These are phyloP conservation scores for Neelides folsomi DNA, from an alignment of 2,888 invertebrate species.

Conservation along the genomic window DNA sequence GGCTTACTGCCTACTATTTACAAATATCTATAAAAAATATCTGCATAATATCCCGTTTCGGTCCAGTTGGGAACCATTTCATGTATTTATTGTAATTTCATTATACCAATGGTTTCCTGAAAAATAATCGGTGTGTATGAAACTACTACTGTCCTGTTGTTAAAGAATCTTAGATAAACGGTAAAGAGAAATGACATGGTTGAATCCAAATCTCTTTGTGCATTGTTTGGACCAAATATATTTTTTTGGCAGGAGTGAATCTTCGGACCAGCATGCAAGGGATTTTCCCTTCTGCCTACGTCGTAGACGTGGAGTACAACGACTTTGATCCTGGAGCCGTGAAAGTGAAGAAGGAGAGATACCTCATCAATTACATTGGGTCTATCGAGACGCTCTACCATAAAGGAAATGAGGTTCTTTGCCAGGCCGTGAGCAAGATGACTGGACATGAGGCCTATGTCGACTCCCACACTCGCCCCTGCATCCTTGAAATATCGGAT, in stretches of 20 bases:
- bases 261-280: conserved; percentile 83
- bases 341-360: conserved; percentile 54
- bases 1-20: too few species aligned
- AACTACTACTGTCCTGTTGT: too few species aligned
- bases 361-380: conserved; percentile 83
- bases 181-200: too few species aligned
- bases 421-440: conserved; percentile 79
- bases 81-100: too few species aligned
- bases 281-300: conserved; percentile 93
- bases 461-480: conserved; percentile 52
- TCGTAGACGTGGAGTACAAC: conserved; percentile 90
- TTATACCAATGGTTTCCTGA: too few species aligned
- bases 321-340: conserved; percentile 76
- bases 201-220: too few species aligned
- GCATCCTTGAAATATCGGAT: conserved; percentile 87
- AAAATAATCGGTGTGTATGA: too few species aligned
- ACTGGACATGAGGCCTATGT: conserved; percentile 44
- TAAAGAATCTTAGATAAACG: too few species aligned
- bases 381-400: conserved; percentile 91
- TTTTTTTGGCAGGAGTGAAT: conserved; percentile 60
- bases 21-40: too few species aligned
- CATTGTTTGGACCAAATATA: not conserved
- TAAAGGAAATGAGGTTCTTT: conserved; percentile 91
- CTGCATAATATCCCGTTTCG: too few species aligned
- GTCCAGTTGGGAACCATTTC: too few species aligned